Evolutionary conservation across 2,888 invertebrate genomes (phyloP).

Genomic region (Erannis defoliaria): DNA sequence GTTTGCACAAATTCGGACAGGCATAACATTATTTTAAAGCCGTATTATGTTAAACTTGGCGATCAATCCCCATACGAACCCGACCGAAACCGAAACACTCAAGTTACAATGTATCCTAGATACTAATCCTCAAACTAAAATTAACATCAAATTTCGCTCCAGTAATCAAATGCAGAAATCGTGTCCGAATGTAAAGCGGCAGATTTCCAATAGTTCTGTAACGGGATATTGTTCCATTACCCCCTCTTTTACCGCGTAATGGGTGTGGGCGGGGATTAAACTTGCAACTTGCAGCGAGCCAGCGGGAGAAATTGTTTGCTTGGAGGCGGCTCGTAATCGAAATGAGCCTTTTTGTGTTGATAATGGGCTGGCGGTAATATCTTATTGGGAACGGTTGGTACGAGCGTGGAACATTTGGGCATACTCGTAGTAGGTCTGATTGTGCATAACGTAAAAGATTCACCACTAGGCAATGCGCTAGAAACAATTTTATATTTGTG

Average conservation of each 20-base stretch:
- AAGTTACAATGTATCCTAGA: not conserved
- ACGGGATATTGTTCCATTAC: constrained; percentile 36
- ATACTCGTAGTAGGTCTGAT: no score
- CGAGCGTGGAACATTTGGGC: no score
- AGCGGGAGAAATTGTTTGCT: constrained; percentile 17
- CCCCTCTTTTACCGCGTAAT: constrained; percentile 36
- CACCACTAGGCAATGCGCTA: no score
- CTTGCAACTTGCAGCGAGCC: constrained; percentile 32
- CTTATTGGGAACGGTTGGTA: not conserved
- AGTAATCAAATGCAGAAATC: constrained; percentile 42
- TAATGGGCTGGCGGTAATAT: constrained; percentile 1
- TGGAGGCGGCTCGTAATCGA: constrained; percentile 15
- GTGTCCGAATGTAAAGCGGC: constrained; percentile 37
- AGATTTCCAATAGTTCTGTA: constrained; percentile 38
- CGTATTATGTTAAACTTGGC: not conserved
- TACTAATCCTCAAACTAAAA: constrained; percentile 1
- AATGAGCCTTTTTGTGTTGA: constrained; percentile 6
- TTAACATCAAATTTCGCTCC: constrained; percentile 18
- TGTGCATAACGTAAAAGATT: no score
- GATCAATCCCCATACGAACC: not conserved
- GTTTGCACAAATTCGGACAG: no score
- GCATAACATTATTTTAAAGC: no score
- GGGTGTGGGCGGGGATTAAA: constrained; percentile 25
- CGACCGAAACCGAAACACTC: not conserved
- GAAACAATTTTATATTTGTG: no score